phyloP scores from a whole-genome alignment of 2,888 invertebrate species.

The Onthophagus sagittarius region DNA sequence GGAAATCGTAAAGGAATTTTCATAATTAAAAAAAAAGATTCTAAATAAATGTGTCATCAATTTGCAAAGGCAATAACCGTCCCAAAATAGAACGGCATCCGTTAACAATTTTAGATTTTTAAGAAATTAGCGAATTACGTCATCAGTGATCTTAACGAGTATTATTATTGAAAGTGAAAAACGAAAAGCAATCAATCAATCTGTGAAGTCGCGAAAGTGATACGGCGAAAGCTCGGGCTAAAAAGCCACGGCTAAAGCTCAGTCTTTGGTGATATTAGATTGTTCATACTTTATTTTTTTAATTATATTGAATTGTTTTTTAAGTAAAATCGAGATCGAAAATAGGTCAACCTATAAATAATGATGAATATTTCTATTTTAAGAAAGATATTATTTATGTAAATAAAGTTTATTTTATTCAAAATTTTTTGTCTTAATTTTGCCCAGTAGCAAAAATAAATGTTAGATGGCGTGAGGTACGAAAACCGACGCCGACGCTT shows the following conservation, averaged over 20 bases:
- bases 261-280: neutral
- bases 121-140: neutral
- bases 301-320: neutral
- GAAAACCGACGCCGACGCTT: neutral
- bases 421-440: neutral
- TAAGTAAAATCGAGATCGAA: neutral
- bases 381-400: neutral
- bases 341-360: neutral
- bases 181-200: neutral
- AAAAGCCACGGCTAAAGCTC: neutral
- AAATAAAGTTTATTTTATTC: neutral
- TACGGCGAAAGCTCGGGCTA: neutral
- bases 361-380: neutral
- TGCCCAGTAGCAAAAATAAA: neutral
- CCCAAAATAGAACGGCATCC: neutral
- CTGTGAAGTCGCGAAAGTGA: neutral
- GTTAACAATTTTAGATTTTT: neutral
- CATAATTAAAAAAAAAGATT: constrained; percentile 29
- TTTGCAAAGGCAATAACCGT: constrained; percentile 10
- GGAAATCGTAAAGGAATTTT: constrained; percentile 55
- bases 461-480: neutral
- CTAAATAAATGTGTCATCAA: constrained; percentile 1
- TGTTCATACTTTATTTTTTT: neutral
- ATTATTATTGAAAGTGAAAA: neutral
- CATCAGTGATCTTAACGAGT: constrained; percentile 8